Evolutionary conservation across 2,888 invertebrate genomes (phyloP).

Genomic region (Andrena minutula): DNA sequence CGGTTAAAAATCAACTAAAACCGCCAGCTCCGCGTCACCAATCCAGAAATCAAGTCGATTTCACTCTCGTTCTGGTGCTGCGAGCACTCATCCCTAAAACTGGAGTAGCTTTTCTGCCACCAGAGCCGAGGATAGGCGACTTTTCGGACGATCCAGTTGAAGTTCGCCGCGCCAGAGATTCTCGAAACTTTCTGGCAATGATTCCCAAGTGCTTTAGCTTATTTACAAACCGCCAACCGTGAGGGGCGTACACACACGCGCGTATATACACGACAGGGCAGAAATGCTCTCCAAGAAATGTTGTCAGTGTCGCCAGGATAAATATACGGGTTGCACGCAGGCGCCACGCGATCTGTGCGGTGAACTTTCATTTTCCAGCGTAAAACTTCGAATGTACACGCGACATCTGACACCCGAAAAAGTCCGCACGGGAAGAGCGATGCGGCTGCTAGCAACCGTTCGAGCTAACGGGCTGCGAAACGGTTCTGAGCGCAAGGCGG

Average conservation of each 20-base stretch:
- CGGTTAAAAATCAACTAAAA: background rate
- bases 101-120: background rate
- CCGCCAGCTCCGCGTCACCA: background rate
- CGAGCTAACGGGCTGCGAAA: constrained; percentile 37
- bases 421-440: constrained; percentile 18
- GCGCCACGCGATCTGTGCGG: constrained; percentile 19
- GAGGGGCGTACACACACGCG: constrained; percentile 20
- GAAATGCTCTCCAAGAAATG: constrained; percentile 25
- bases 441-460: background rate
- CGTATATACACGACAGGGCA: constrained; percentile 1
- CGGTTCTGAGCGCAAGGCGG: background rate
- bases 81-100: background rate
- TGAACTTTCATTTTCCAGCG: constrained; percentile 7
- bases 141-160: constrained; percentile 1
- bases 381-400: constrained; percentile 13
- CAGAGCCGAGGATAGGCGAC: constrained; percentile 1
- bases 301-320: constrained; percentile 28
- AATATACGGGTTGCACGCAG: constrained; percentile 25
- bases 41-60: background rate
- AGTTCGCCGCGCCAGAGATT: constrained; percentile 14
- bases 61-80: background rate
- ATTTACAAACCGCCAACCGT: constrained; percentile 53
- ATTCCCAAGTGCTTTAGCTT: constrained; percentile 45
- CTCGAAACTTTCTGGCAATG: constrained; percentile 43
- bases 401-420: constrained; percentile 13